These are phyloP conservation scores for Gortyna flavago DNA, from an alignment of 2,888 invertebrate genomes.

Conservation along the genomic window DNA sequence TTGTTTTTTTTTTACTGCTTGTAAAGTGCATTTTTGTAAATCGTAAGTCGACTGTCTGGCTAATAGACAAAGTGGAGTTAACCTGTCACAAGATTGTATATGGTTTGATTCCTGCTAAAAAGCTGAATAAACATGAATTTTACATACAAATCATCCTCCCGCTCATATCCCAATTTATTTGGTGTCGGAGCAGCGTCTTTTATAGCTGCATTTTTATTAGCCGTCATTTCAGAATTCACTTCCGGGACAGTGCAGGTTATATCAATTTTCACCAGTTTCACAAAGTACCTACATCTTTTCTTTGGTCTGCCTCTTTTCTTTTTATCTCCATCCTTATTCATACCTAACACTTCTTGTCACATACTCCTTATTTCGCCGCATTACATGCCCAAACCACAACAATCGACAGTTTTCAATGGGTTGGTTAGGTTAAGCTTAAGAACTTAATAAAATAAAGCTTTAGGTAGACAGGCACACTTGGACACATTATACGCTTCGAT, in stretches of 20 bases:
- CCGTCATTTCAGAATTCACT: not conserved
- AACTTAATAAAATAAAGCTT: not conserved
- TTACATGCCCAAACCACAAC: not conserved
- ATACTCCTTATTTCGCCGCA: not conserved
- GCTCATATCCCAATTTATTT: not conserved
- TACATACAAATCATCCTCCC: not conserved
- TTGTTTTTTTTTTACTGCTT: not conserved
- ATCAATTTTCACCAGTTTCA: not conserved
- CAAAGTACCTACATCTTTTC: not conserved
- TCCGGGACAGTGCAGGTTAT: not conserved
- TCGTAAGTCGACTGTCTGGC: not conserved
- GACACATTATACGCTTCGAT: conserved; percentile 13
- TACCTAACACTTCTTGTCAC: not conserved
- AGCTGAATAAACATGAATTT: not conserved
- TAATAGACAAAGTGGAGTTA: not conserved
- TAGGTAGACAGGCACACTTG: not conserved
- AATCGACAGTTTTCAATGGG: not conserved
- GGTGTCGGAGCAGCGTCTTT: not conserved
- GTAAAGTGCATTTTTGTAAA: not conserved
- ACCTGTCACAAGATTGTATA: not conserved
- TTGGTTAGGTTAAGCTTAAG: no score
- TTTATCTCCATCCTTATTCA: not conserved
- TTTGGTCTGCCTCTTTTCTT: not conserved
- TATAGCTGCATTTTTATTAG: not conserved
- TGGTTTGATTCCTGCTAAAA: not conserved